Conservation (phyloP, 2,113 vertebrate genomes). For the Mirza zaza region DNA sequence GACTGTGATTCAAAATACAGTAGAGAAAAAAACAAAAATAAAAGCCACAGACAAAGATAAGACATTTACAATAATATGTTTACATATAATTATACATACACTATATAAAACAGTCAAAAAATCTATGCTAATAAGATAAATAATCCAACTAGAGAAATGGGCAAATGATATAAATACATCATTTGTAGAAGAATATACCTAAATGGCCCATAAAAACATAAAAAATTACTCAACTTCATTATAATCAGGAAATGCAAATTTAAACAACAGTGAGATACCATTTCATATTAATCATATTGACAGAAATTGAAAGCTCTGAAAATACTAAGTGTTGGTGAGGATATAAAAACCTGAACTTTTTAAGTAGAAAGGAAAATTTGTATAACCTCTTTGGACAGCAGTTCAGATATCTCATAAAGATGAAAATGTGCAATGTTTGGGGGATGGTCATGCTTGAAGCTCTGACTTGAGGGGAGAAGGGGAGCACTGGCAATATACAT, state of each 20-base stretch:
- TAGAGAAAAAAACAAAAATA: too few relatives aligned
- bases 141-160: neutral
- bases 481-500: too few relatives aligned
- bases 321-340: neutral
- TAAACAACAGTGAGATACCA: neutral
- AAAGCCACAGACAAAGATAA: neutral
- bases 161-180: neutral
- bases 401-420: neutral
- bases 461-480: too few relatives aligned
- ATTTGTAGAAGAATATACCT: neutral
- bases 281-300: neutral
- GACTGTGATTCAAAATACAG: neutral
- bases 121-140: neutral
- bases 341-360: neutral
- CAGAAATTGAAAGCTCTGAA: neutral
- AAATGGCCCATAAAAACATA: neutral
- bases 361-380: neutral
- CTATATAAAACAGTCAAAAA: neutral
- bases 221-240: neutral
- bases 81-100: too few relatives aligned
- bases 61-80: neutral
- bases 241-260: neutral
- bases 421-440: neutral
- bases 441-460: too few relatives aligned
- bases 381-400: neutral